A percentile compares a stretch with the other conserved stretches of the same genome.
phyloP scores from a whole-genome alignment of 2,888 invertebrate species.

The Chrysopilus asiliformis region DNA sequence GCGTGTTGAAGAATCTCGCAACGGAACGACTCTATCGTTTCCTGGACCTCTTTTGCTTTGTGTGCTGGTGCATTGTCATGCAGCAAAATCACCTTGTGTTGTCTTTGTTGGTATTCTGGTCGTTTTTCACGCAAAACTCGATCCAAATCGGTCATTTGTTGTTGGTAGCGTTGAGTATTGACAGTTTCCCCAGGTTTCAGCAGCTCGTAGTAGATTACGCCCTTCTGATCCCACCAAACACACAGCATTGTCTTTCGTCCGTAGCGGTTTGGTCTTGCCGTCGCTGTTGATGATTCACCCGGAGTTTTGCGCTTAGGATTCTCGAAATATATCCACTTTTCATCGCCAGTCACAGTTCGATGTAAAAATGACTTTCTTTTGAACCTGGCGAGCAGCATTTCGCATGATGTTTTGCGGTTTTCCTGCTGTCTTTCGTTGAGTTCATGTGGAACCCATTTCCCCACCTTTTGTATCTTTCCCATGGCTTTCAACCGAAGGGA shows the following conservation, averaged over 20 bases:
- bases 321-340: conserved; percentile 4
- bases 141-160: neutral
- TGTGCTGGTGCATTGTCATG: neutral
- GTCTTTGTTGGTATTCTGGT: neutral
- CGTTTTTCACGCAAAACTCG: neutral
- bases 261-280: neutral
- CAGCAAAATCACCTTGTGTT: neutral
- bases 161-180: neutral
- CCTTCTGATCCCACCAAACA: neutral
- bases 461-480: conserved; percentile 4
- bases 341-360: conserved; percentile 8
- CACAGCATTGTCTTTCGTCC: neutral
- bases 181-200: neutral
- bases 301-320: conserved; percentile 4
- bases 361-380: conserved; percentile 5
- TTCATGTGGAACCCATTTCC: conserved; percentile 3
- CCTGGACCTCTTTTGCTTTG: neutral
- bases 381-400: conserved; percentile 4
- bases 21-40: neutral
- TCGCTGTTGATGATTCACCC: conserved; percentile 4
- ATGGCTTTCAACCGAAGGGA: conserved; percentile 1
- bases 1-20: neutral
- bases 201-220: neutral
- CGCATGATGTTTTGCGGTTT: conserved; percentile 2
- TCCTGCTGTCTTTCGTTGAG: conserved; percentile 3